Conservation (phyloP, 1,140 invertebrate genomes). For the Hypsibius dujardini region DNA sequence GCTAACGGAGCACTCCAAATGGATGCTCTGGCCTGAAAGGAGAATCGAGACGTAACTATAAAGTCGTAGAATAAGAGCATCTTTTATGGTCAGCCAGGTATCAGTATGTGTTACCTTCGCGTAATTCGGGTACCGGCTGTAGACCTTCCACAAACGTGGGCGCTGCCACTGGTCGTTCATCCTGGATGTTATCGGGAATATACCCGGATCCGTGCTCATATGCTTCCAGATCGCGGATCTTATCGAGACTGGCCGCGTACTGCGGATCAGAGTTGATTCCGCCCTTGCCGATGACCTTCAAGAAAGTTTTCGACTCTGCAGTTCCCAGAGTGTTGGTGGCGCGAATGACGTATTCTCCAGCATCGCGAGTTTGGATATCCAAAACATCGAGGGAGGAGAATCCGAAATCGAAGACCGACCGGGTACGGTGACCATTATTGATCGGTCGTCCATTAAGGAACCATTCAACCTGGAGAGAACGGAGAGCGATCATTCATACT, state of each 20-base stretch:
- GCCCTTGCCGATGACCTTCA: slow-evolving; percentile 31
- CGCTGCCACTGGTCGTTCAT: slow-evolving; percentile 53
- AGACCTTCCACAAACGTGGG: slow-evolving; percentile 65
- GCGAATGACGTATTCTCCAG: slow-evolving; percentile 24
- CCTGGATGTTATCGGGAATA: slow-evolving; percentile 34
- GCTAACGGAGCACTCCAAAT: slow-evolving; percentile 76
- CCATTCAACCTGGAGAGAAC: no score
- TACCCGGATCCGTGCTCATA: slow-evolving; percentile 55
- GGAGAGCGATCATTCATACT: no score
- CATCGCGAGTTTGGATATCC: slow-evolving; percentile 1
- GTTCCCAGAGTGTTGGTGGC: slow-evolving; percentile 41
- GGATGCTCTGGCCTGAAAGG: slow-evolving; percentile 63
- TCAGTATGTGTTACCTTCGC: no score
- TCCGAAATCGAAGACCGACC: background rate
- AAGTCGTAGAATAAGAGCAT: no score
- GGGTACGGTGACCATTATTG: slow-evolving; percentile 38
- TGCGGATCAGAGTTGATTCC: background rate
- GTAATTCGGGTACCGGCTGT: slow-evolving; percentile 54
- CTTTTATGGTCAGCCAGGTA: no score
- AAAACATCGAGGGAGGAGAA: background rate
- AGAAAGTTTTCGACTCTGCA: slow-evolving; percentile 59
- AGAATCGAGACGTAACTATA: no score
- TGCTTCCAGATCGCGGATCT: slow-evolving; percentile 69
- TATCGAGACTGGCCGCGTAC: slow-evolving; percentile 42
- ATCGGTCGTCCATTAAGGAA: slow-evolving; percentile 68